Percentiles rank a stretch among this genome's conserved stretches.
phyloP scores from a whole-genome alignment of 2,888 invertebrate species.

The Carpatolechia fugitivella region DNA sequence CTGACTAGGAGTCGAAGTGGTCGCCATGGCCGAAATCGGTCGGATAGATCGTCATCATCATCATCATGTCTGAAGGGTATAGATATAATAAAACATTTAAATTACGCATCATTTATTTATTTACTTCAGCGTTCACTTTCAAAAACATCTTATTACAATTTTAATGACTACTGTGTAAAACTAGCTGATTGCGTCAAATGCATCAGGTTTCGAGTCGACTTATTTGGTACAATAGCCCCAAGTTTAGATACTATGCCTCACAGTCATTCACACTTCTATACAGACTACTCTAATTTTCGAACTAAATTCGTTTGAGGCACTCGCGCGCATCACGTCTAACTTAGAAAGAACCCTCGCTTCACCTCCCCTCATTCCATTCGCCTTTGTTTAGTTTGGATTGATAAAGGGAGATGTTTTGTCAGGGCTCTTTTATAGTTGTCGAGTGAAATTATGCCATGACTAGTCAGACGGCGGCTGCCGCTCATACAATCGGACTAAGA shows the following conservation, averaged over 20 bases:
- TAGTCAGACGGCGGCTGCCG: constrained; percentile 5
- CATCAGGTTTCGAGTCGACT: constrained; percentile 29
- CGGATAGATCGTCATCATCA: no score
- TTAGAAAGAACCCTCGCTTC: constrained; percentile 15
- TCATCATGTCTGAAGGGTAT: neutral
- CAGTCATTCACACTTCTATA: constrained; percentile 23
- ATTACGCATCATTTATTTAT: constrained; percentile 20
- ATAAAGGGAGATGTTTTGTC: constrained; percentile 3
- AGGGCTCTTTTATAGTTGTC: constrained; percentile 7
- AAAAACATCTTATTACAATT: constrained; percentile 39
- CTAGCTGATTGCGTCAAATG: constrained; percentile 35
- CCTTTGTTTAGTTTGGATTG: neutral
- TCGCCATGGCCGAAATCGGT: no score
- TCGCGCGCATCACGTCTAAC: constrained; percentile 9
- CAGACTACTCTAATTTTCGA: constrained; percentile 22
- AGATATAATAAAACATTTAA: constrained; percentile 1
- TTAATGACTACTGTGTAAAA: constrained; percentile 56
- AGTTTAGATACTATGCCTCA: constrained; percentile 23
- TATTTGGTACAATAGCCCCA: constrained; percentile 71
- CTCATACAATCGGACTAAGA: neutral
- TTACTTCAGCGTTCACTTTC: constrained; percentile 51
- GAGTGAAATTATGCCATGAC: constrained; percentile 7
- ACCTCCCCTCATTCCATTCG: constrained; percentile 9
- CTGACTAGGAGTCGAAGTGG: no score
- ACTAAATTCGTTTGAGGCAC: constrained; percentile 22